phyloP scores from a whole-genome alignment of 2,797 vertebrate genomes.

The Phataginus tricuspis region DNA sequence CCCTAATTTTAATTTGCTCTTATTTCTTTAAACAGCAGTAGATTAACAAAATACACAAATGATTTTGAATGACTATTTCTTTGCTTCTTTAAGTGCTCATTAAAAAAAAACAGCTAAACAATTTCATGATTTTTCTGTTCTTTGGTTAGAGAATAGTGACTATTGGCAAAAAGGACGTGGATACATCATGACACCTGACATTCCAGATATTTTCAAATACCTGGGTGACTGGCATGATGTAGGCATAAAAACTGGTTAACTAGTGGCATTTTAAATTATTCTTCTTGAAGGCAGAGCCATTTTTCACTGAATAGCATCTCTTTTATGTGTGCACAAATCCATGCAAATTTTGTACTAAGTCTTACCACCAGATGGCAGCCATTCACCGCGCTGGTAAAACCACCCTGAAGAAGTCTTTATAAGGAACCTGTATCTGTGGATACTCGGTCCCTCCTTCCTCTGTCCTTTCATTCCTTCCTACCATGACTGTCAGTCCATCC shows the following conservation, averaged over 20 bases:
- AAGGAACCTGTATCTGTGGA: no score
- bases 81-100: neutral
- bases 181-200: neutral
- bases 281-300: neutral
- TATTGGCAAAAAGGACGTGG: neutral
- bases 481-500: neutral
- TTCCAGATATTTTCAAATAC: neutral
- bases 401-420: neutral
- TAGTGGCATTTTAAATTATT: neutral
- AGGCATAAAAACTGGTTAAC: neutral
- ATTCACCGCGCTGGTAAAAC: neutral
- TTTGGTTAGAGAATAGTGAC: neutral
- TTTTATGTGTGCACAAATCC: neutral
- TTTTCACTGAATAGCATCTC: neutral
- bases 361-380: conserved; percentile 78
- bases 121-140: neutral
- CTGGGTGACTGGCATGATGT: neutral
- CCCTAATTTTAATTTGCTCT: neutral
- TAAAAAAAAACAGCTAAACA: neutral
- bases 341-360: neutral
- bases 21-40: neutral
- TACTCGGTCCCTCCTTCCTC: neutral
- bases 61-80: neutral
- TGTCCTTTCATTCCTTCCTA: neutral
- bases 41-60: neutral